phyloP scores from a whole-genome alignment of 2,113 vertebrate species.

The Coreoperca whiteheadi region DNA sequence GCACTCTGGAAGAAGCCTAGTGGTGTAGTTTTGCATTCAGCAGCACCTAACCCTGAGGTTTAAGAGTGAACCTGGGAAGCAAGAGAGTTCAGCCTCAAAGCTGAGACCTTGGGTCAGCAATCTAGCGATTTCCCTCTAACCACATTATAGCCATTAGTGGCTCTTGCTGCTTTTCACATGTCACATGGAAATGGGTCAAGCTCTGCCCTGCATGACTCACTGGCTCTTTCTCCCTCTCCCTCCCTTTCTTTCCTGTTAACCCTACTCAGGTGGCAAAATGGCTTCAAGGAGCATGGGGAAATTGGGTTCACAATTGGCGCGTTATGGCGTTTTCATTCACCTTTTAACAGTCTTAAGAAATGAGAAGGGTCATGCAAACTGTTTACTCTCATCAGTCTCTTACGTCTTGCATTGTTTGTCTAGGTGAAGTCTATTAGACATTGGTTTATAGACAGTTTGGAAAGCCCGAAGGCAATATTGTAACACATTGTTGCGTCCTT shows the following conservation, averaged over 20 bases:
- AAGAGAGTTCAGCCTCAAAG: slow-evolving; percentile 72
- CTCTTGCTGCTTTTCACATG: slow-evolving; percentile 77
- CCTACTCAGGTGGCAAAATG: slow-evolving; percentile 75
- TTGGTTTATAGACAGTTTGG: not conserved
- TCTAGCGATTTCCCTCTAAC: slow-evolving; percentile 83
- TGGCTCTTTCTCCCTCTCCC: slow-evolving; percentile 57
- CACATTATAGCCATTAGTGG: slow-evolving; percentile 84
- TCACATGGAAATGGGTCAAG: slow-evolving; percentile 83
- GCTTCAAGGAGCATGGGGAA: slow-evolving; percentile 57
- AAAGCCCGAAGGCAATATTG: slow-evolving; percentile 7
- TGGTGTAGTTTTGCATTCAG: slow-evolving; percentile 51
- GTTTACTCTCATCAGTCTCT: not conserved
- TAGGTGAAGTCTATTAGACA: slow-evolving; percentile 9
- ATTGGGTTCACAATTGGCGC: slow-evolving; percentile 46
- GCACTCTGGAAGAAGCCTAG: slow-evolving; percentile 42
- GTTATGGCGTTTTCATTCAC: slow-evolving; percentile 44
- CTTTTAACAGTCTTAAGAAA: slow-evolving; percentile 24
- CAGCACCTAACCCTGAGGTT: slow-evolving; percentile 63
- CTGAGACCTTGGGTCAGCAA: slow-evolving; percentile 81
- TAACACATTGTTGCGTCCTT: slow-evolving; percentile 14
- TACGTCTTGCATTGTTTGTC: not conserved
- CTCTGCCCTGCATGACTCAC: slow-evolving; percentile 74
- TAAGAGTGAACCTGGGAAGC: slow-evolving; percentile 61
- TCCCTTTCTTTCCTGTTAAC: slow-evolving; percentile 64
- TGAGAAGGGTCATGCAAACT: slow-evolving; percentile 11